These are phyloP conservation scores for Balanococcus diminutus DNA, from an alignment of 2,888 invertebrate genomes.

Conservation along the genomic window DNA sequence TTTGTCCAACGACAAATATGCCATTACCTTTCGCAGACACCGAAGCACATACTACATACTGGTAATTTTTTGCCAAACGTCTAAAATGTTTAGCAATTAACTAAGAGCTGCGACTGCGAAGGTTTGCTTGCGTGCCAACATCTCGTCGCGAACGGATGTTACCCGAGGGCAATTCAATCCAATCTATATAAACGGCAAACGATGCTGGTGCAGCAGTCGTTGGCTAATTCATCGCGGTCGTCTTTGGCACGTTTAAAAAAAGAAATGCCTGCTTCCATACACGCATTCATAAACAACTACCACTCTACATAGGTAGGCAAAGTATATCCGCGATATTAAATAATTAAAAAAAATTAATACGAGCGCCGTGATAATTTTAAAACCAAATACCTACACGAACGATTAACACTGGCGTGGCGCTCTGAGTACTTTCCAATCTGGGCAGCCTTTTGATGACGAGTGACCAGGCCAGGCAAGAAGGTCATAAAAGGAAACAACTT, in stretches of 20 bases:
- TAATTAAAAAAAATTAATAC: neutral
- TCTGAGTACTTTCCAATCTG: too few species aligned
- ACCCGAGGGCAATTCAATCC: neutral
- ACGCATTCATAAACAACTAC: too few species aligned
- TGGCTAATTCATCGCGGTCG: neutral
- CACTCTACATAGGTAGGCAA: too few species aligned
- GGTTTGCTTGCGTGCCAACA: neutral
- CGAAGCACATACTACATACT: too few species aligned
- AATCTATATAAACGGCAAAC: too few species aligned
- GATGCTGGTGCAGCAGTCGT: neutral
- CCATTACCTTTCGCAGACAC: neutral
- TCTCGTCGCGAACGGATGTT: slow-evolving; percentile 5
- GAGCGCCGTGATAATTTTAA: neutral
- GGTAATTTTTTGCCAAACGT: neutral
- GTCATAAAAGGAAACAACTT: too few species aligned
- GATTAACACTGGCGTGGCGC: too few species aligned
- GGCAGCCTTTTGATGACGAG: neutral
- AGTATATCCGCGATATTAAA: neutral
- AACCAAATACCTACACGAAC: too few species aligned
- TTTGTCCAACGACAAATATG: neutral
- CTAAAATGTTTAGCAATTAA: slow-evolving; percentile 15
- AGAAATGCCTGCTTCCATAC: too few species aligned
- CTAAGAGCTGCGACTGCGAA: neutral
- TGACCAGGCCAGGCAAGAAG: neutral
- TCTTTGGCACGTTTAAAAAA: neutral